These are phyloP conservation scores for Embiotoca jacksoni DNA, from an alignment of 2,113 vertebrate species.

Conservation along the genomic window DNA sequence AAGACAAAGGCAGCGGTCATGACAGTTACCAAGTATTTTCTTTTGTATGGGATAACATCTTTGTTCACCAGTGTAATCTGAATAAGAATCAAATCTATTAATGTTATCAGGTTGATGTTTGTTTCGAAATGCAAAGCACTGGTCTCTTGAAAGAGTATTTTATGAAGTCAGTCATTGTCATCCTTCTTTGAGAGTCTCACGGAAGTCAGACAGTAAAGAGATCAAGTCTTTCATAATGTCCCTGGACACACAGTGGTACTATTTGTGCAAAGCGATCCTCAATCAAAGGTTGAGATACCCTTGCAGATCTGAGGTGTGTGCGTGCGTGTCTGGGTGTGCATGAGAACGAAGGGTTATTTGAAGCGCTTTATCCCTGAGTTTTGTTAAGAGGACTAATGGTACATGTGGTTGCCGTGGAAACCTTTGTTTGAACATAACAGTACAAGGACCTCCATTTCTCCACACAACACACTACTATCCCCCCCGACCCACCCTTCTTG, in stretches of 20 bases:
- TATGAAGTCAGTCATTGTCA: conserved; percentile 22
- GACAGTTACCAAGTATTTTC: too few species aligned
- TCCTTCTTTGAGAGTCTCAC: conserved; percentile 37
- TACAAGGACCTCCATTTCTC: conserved; percentile 73
- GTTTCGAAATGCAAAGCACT: neutral
- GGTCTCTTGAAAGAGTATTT: conserved; percentile 13
- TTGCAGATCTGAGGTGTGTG: conserved; percentile 52
- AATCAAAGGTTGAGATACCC: conserved; percentile 60
- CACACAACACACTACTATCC: conserved; percentile 40
- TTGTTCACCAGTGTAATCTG: too few species aligned
- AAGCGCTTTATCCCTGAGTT: conserved; percentile 65
- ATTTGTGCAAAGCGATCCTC: conserved; percentile 46
- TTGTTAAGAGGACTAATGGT: conserved; percentile 74
- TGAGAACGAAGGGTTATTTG: conserved; percentile 58
- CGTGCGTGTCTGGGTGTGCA: conserved; percentile 15
- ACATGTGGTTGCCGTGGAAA: conserved; percentile 81
- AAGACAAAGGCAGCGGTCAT: too few species aligned
- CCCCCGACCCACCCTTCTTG: conserved; percentile 10
- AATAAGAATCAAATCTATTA: conserved; percentile 7
- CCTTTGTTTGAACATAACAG: conserved; percentile 75
- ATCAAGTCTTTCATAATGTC: conserved; percentile 29
- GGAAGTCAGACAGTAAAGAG: conserved; percentile 43
- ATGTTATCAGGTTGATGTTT: neutral
- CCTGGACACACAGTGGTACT: conserved; percentile 4
- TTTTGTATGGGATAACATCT: too few species aligned